Evolutionary conservation across 1,140 invertebrate genomes (phyloP).

Genomic region (Agrilus planipennis): DNA sequence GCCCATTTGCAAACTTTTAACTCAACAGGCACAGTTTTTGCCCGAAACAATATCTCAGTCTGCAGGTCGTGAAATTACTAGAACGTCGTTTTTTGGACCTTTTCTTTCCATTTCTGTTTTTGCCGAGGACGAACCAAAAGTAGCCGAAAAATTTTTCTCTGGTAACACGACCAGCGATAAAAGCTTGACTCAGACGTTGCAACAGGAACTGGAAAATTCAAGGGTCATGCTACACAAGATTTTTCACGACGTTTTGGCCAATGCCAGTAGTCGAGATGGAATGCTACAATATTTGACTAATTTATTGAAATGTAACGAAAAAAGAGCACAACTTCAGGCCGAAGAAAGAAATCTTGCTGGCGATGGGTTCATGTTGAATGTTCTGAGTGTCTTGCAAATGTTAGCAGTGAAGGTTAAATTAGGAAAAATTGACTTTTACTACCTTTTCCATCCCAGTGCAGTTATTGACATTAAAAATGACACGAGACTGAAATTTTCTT

Average conservation of each 20-base stretch:
- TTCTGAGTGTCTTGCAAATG: slow-evolving; percentile 80
- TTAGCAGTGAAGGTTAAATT: slow-evolving; percentile 75
- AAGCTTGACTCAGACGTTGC: slow-evolving; percentile 49
- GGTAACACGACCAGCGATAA: slow-evolving; percentile 42
- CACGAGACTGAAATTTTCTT: slow-evolving; percentile 70
- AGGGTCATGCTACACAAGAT: slow-evolving; percentile 65
- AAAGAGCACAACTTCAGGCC: slow-evolving; percentile 77
- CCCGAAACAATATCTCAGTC: slow-evolving; percentile 58
- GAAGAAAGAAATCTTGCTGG: slow-evolving; percentile 75
- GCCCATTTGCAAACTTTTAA: slow-evolving; percentile 69
- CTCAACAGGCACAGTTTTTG: slow-evolving; percentile 61
- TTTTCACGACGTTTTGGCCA: slow-evolving; percentile 73
- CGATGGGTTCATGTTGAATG: slow-evolving; percentile 91
- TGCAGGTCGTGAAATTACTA: slow-evolving; percentile 68
- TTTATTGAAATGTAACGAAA: slow-evolving; percentile 69
- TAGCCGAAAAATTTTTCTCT: slow-evolving; percentile 55
- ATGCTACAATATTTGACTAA: slow-evolving; percentile 68
- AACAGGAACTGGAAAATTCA: slow-evolving; percentile 59
- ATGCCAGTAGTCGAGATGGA: slow-evolving; percentile 56
- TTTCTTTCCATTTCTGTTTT: slow-evolving; percentile 85
- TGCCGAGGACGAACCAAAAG: slow-evolving; percentile 79
- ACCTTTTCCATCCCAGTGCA: slow-evolving; percentile 74
- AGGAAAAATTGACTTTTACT: slow-evolving; percentile 72
- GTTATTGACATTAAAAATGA: slow-evolving; percentile 71
- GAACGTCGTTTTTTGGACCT: slow-evolving; percentile 74